These are phyloP conservation scores for Listrodromus nycthemerus DNA, from an alignment of 2,888 invertebrate genomes.

Conservation along the genomic window DNA sequence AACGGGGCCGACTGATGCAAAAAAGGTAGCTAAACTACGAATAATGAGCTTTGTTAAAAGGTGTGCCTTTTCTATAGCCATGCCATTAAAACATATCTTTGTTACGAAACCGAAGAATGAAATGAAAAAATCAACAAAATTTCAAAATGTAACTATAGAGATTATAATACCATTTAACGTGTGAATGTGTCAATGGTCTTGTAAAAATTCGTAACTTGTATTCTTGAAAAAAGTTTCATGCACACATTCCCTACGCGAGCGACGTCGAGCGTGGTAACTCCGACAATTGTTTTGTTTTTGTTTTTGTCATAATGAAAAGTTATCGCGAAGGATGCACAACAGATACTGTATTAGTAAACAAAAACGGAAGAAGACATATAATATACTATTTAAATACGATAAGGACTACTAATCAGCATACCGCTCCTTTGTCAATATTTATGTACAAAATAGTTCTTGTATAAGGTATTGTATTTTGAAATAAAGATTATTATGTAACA, in stretches of 20 bases:
- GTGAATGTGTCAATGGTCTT: conserved; percentile 58
- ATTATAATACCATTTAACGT: conserved; percentile 53
- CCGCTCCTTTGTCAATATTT: conserved; percentile 72
- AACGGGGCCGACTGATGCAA: conserved; percentile 74
- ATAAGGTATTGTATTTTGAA: conserved; percentile 75
- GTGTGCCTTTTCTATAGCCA: conserved; percentile 73
- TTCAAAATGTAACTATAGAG: conserved; percentile 62
- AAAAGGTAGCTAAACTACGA: conserved; percentile 51
- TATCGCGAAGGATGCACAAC: conserved; percentile 71
- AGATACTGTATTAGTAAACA: conserved; percentile 70
- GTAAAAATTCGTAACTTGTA: conserved; percentile 55
- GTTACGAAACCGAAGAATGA: conserved; percentile 54
- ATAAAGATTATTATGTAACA: conserved; percentile 75
- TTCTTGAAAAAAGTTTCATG: conserved; percentile 48
- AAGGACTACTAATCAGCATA: conserved; percentile 67
- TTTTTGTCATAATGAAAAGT: conserved; percentile 62
- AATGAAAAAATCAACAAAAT: conserved; percentile 63
- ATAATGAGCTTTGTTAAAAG: conserved; percentile 65
- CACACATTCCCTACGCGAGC: conserved; percentile 71
- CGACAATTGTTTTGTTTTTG: conserved; percentile 63
- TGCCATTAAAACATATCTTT: conserved; percentile 67
- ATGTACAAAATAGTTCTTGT: conserved; percentile 77
- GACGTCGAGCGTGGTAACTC: conserved; percentile 63
- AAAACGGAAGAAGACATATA: conserved; percentile 49
- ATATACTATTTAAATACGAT: conserved; percentile 64